These are phyloP conservation scores for Pipistrellus pygmaeus DNA, from an alignment of 2,797 vertebrate species.

Conservation along the genomic window DNA sequence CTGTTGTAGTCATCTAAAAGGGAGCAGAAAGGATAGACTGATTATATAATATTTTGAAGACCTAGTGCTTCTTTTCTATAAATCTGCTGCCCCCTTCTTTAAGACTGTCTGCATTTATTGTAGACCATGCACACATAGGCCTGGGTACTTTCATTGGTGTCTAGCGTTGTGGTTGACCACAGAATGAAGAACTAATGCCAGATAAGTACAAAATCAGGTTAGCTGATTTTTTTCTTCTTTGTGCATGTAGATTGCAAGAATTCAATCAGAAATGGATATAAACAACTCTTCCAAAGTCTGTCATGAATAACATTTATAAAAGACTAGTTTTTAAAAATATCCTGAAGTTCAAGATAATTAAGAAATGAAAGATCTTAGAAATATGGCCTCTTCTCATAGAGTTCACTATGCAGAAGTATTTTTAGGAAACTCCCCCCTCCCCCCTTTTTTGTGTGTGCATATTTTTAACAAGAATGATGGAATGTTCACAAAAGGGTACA, in stretches of 20 bases:
- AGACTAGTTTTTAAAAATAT: neutral
- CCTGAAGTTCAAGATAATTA: conserved; percentile 42
- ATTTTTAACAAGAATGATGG: conserved; percentile 52
- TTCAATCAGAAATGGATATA: neutral
- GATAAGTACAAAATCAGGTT: neutral
- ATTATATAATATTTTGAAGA: neutral
- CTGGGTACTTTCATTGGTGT: neutral
- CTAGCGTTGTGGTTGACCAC: neutral
- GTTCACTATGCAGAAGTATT: neutral
- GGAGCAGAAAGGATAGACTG: neutral
- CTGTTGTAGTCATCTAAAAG: neutral
- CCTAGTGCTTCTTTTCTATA: neutral
- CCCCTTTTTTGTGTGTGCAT: neutral
- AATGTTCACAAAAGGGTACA: neutral
- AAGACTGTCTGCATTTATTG: neutral
- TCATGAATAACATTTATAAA: conserved; percentile 54
- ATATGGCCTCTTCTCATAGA: neutral
- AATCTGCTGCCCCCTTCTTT: neutral
- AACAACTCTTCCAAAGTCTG: conserved; percentile 1
- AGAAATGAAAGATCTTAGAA: conserved; percentile 57
- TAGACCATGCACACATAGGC: neutral
- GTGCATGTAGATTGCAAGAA: neutral
- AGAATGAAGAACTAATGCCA: neutral
- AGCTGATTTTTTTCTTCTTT: conserved; percentile 28
- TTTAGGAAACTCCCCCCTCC: neutral